Conservation (phyloP, 2,113 vertebrate genomes). For the Nymphicus hollandicus region DNA sequence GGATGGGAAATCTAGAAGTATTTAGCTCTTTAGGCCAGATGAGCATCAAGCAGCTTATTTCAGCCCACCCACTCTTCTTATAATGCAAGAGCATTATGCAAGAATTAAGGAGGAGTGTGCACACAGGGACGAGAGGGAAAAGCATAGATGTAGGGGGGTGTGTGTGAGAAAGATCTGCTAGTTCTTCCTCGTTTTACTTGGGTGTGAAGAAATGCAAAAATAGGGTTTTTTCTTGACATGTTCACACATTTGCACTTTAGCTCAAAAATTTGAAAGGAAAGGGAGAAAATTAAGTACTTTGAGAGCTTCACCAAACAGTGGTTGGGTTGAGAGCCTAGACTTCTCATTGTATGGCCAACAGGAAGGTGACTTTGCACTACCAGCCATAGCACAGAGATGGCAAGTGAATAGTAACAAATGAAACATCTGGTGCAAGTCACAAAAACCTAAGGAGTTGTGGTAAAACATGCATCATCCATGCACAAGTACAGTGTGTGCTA, state of each 20-base stretch:
- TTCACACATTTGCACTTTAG: not conserved
- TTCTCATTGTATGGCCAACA: not conserved
- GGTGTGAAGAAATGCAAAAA: constrained; percentile 28
- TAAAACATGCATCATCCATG: not conserved
- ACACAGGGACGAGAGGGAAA: not conserved
- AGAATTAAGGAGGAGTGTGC: not conserved
- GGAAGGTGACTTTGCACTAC: not conserved
- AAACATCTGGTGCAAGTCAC: not conserved
- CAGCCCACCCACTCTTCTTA: not conserved
- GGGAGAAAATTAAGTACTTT: not conserved
- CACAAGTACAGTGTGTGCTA: not conserved
- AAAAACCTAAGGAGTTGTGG: not conserved
- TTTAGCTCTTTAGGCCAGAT: not conserved
- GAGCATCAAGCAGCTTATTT: not conserved
- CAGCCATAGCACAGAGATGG: fast-evolving
- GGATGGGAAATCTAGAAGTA: not conserved
- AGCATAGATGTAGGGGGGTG: constrained; percentile 1
- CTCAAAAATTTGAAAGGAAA: not conserved
- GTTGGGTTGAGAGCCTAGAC: not conserved
- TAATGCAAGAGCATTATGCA: constrained; percentile 17
- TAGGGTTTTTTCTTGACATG: not conserved
- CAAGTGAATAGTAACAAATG: not conserved
- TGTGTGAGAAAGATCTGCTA: not conserved
- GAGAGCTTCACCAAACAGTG: not conserved
- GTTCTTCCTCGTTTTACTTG: constrained; percentile 22